Base-by-base conservation (phyloP, 1,140 invertebrate genomes). In the Drosophila mayri region DNA sequence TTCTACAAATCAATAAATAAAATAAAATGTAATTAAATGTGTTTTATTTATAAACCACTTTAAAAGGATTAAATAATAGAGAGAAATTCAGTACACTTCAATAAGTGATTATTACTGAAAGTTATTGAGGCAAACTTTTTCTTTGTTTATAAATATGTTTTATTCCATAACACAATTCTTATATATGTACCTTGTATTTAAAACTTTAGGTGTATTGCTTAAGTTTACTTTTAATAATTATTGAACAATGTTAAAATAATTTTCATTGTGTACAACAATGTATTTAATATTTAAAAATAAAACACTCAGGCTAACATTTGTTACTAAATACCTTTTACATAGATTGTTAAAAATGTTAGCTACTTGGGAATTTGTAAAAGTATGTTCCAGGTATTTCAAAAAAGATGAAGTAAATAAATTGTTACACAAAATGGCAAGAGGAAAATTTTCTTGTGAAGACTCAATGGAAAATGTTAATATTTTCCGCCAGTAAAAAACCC, bases 401-500 rank as follows among this genome's bases (percentile, higher is more conserved):
- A 38, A 38, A 4, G 16, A 57, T 57, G 25, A 40, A 37, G 35
- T n/a, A 57, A 57, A 57, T 41, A 57, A 57, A 57, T 40, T 57
- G 32, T 57, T n/a, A 12, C 22, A 22, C 16, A 25, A 40, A 57
- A 38, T n/a, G 32, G 32, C 35, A 57, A n/a, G 16, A 10, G 20
- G 32, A 10, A 40, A 54, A 57, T 25, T 25, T 25, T 25, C 20
- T 22, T 22, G 14, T 22, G 14, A 54, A 54, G 32, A 54, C 50
- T 54, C 22, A 72, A 61, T 72, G 9, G 9, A 41, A 72, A 59
- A 67, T 68, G 25, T 32, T 37, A 35, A 59, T 37, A 68, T 65
- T 58, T 59, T 64, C 46, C 59, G 16, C 60, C 28, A 43, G 35
- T 16, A 54, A 54, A 43, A 18, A 66, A 43, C 4, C 32, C n/a